Conservation (phyloP, 2,888 invertebrate genomes). For the Harpalus rubripes region DNA sequence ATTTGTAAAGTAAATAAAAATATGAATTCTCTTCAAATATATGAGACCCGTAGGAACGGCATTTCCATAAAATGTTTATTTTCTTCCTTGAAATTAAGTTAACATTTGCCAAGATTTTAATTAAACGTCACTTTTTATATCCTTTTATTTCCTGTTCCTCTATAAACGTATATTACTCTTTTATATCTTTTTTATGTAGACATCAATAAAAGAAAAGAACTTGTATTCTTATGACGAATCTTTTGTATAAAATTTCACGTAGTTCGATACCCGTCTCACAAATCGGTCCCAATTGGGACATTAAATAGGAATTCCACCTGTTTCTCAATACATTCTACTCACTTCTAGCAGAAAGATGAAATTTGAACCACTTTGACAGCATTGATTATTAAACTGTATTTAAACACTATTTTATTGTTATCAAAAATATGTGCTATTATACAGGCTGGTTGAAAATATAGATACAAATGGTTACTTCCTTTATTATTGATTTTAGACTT, state of each 20-base stretch:
- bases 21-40: neutral
- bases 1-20: slow-evolving; percentile 2
- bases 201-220: slow-evolving; percentile 18
- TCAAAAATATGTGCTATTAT: no score
- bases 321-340: neutral
- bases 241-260: neutral
- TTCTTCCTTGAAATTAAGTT: slow-evolving; percentile 14
- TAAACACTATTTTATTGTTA: no score
- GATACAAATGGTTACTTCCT: no score
- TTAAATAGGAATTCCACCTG: neutral
- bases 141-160: neutral
- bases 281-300: neutral
- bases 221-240: neutral
- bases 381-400: neutral
- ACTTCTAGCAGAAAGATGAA: neutral
- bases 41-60: neutral
- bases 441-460: no score
- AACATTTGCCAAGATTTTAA: slow-evolving; percentile 42
- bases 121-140: slow-evolving; percentile 19
- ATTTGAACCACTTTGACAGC: neutral
- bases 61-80: slow-evolving; percentile 30
- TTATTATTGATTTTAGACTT: no score
- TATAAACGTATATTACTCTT: slow-evolving; percentile 37
- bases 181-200: slow-evolving; percentile 22
- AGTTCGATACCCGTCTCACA: neutral